Base-by-base conservation (phyloP, 1,140 invertebrate species). In the Zelostemma sp. region DNA sequence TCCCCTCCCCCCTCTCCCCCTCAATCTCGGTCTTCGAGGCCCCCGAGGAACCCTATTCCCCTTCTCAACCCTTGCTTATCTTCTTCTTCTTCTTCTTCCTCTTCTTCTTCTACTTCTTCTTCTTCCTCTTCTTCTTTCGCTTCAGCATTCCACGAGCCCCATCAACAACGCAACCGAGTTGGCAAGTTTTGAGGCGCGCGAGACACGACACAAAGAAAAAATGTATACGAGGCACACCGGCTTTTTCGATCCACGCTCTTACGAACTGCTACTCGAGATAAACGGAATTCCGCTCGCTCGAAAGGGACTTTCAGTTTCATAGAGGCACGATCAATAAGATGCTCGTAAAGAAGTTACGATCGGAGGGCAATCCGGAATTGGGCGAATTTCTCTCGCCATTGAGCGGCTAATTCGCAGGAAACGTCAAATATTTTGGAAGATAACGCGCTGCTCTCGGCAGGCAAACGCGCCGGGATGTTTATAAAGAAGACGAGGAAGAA, bases 91-190 rank as follows among this genome's bases (percentile, higher is more conserved):
- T 19, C 43, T 46, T 46, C 18, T 41, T 51, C 46, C 12, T 28
- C 43, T 28, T 43, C 25, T 65, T 61, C 61, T 18, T 47, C 25
- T 45, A 45, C 40, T 43, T 25, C 28, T 67, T 61, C 64, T 43
- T 64, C 67, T 63, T 50, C 60, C 49, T 60, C 56, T 40, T 63
- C 55, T 53, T 38, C 43, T 53, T 58, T 43, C 54, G 56, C 61
- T 50, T 50, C 35, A 28, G 64, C 69, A 72, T 75, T 75, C 73
- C 73, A 63, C 66, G 58, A 51, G 38, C 50, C 59, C 59, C 59
- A 62, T 61, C 58, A 62, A 17, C 38, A 19, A 19, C 35, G 53
- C 18, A 16, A 19, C 46, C 31, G 33, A 59, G 60, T 43, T 56
- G 51, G 60, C 51, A 43, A 62, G 54, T 75, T 75, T 72, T 69